A percentile compares a stretch with the other conserved stretches of the same genome.
Evolutionary conservation across 2,888 invertebrate species (phyloP).

Genomic region (Pegoplata infirma): DNA sequence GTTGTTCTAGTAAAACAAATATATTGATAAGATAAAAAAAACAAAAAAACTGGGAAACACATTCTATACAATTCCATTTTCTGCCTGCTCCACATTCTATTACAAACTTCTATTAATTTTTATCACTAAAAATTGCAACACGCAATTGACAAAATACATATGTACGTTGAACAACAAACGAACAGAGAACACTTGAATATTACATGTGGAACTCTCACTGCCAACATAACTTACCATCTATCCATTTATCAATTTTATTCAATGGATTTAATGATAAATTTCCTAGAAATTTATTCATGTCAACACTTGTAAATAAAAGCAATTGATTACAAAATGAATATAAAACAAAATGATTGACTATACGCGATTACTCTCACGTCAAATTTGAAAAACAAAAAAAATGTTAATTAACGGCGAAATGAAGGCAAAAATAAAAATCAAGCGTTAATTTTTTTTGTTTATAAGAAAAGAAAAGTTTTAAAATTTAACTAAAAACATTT

Average conservation of each 20-base stretch:
- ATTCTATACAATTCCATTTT: neutral
- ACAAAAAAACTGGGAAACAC: neutral
- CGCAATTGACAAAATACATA: neutral
- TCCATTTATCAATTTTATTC: conserved; percentile 59
- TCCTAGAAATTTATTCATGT: conserved; percentile 58
- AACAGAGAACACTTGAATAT: neutral
- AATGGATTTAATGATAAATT: conserved; percentile 55
- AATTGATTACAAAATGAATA: conserved; percentile 27
- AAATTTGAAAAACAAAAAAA: neutral
- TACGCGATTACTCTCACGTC: neutral
- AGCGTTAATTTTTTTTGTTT: too few relatives aligned
- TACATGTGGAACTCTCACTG: too few relatives aligned
- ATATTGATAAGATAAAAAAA: neutral
- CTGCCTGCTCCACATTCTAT: neutral
- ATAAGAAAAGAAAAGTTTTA: too few relatives aligned
- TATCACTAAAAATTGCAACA: neutral
- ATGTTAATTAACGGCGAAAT: too few relatives aligned
- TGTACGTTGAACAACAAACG: conserved; percentile 11
- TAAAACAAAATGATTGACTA: conserved; percentile 18
- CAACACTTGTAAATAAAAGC: conserved; percentile 38
- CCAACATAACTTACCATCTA: conserved; percentile 56
- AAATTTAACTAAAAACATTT: too few relatives aligned
- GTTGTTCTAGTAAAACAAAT: neutral
- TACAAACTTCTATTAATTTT: too few relatives aligned
- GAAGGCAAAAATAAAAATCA: too few relatives aligned